phyloP scores from a whole-genome alignment of 2,797 vertebrate genomes.

The Coccyzus lansbergi region DNA sequence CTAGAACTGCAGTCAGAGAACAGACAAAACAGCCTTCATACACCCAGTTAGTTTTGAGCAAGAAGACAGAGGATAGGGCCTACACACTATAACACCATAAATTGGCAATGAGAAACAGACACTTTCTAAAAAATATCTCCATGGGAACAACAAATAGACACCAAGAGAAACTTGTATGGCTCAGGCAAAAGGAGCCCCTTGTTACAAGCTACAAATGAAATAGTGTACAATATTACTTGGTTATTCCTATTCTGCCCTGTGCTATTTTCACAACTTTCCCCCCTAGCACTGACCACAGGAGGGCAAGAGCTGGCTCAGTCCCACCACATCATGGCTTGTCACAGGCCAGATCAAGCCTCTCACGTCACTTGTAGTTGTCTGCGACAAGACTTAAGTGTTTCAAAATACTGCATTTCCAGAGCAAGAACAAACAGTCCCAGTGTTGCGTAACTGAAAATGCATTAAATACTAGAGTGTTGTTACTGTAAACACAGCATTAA shows the following conservation, averaged over 20 bases:
- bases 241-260: background rate
- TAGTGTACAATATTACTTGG: background rate
- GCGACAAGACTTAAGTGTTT: conserved; percentile 69
- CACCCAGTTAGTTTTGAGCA: background rate
- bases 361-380: conserved; percentile 46
- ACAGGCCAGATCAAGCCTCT: conserved; percentile 29
- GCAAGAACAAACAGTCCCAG: conserved; percentile 64
- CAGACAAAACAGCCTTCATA: background rate
- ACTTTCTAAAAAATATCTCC: conserved; percentile 11
- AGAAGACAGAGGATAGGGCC: background rate
- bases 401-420: conserved; percentile 66
- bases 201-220: background rate
- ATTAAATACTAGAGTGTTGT: conserved; percentile 50
- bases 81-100: background rate
- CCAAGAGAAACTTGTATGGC: background rate
- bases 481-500: conserved; percentile 57
- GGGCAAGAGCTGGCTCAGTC: background rate
- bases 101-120: background rate
- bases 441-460: conserved; percentile 44
- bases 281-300: rapidly evolving
- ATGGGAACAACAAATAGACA: conserved; percentile 28
- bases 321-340: background rate
- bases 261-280: background rate
- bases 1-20: background rate
- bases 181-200: background rate